These are phyloP conservation scores for Talpa occidentalis DNA, from an alignment of 2,113 vertebrate genomes.

Conservation along the genomic window DNA sequence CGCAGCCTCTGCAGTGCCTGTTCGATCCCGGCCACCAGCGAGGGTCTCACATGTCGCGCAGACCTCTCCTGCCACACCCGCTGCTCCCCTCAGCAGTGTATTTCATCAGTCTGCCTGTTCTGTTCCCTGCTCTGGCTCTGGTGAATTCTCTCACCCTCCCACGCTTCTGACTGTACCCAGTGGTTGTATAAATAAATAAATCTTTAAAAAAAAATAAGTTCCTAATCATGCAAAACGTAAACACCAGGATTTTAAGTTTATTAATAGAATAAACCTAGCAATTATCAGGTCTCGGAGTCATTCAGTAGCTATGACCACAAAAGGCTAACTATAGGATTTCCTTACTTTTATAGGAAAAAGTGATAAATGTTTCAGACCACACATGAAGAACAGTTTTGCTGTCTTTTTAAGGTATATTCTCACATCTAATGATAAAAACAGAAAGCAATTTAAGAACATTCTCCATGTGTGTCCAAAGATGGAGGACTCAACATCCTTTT, in stretches of 20 bases:
- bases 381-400: slow-evolving; percentile 80
- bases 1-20: no score
- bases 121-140: no score
- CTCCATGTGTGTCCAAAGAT: slow-evolving; percentile 69
- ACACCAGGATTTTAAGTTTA: slow-evolving; percentile 72
- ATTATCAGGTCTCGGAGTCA: slow-evolving; percentile 69
- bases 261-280: slow-evolving; percentile 69
- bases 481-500: slow-evolving; percentile 74
- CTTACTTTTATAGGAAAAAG: slow-evolving; percentile 72
- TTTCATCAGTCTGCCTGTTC: no score
- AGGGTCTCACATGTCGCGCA: no score
- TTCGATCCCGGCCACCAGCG: no score
- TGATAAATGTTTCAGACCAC: slow-evolving; percentile 83
- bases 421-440: slow-evolving; percentile 84
- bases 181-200: no score
- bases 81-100: no score
- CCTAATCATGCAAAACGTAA: slow-evolving; percentile 33
- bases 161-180: no score
- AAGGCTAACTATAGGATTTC: slow-evolving; percentile 73
- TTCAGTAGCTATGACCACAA: slow-evolving; percentile 65
- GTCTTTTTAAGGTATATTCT: slow-evolving; percentile 81
- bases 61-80: no score
- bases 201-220: no score
- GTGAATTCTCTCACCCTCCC: no score
- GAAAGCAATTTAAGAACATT: slow-evolving; percentile 73